Conservation (phyloP, 2,113 vertebrate genomes). For the Pristiophorus japonicus region DNA sequence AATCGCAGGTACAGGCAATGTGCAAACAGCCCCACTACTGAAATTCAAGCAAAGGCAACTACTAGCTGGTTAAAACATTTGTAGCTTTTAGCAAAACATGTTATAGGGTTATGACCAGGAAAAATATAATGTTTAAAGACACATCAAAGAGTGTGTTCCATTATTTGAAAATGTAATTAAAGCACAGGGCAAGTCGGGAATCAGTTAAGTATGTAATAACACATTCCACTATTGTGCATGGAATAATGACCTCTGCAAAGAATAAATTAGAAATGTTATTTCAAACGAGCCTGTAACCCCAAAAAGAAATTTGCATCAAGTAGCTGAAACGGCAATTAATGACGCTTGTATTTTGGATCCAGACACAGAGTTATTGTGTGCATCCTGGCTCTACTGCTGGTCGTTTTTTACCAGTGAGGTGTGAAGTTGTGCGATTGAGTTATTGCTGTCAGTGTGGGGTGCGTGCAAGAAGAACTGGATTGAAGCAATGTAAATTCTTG, state of each 20-base stretch:
- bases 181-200: not conserved
- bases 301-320: constrained; percentile 45
- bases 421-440: constrained; percentile 52
- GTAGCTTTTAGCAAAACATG: not conserved
- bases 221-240: not conserved
- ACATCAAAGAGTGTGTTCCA: not conserved
- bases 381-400: constrained; percentile 51
- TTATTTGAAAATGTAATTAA: not conserved
- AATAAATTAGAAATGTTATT: not conserved
- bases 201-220: not conserved
- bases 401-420: constrained; percentile 50
- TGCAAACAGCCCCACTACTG: not conserved
- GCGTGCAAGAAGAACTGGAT: constrained; percentile 55
- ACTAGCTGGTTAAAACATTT: not conserved
- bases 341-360: constrained; percentile 44
- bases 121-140: not conserved
- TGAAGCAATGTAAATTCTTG: constrained; percentile 53
- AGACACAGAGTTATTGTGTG: constrained; percentile 46
- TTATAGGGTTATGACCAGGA: not conserved
- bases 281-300: constrained; percentile 36
- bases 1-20: not conserved
- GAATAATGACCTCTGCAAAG: not conserved
- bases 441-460: constrained; percentile 48
- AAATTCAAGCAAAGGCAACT: not conserved
- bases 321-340: constrained; percentile 47